A percentile compares a stretch with the other conserved stretches of the same genome.
Evolutionary conservation across 2,888 invertebrate species (phyloP).

Genomic region (Tachina grossa): DNA sequence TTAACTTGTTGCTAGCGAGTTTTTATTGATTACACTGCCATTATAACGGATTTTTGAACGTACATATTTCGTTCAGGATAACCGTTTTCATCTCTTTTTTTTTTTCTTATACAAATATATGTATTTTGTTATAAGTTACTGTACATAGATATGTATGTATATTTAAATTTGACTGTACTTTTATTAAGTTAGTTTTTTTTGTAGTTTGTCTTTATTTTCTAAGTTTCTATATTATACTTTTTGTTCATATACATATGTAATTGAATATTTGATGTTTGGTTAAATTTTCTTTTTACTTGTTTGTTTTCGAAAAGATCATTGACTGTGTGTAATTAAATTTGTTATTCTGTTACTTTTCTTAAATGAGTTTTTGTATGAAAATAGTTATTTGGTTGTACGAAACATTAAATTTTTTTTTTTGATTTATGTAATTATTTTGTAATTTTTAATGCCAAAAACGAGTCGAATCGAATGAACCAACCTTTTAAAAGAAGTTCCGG

Average conservation of each 20-base stretch:
- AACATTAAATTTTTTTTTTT: conserved; percentile 21
- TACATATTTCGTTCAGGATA: too few species aligned
- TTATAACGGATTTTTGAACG: too few species aligned
- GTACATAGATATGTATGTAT: too few species aligned
- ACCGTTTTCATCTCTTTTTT: too few species aligned
- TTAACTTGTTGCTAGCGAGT: too few species aligned
- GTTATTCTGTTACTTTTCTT: conserved; percentile 18
- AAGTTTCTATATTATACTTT: conserved; percentile 58
- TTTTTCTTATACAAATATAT: too few species aligned
- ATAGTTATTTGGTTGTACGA: conserved; percentile 9
- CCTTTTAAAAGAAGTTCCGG: conserved; percentile 14
- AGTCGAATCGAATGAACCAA: conserved; percentile 23
- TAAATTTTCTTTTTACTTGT: conserved; percentile 36
- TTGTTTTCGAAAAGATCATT: conserved; percentile 27
- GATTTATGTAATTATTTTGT: conserved; percentile 40
- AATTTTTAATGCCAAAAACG: conserved; percentile 52
- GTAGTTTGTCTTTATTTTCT: conserved; percentile 65
- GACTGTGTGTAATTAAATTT: conserved; percentile 3
- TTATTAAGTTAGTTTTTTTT: conserved; percentile 32
- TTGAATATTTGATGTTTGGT: conserved; percentile 66
- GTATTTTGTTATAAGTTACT: too few species aligned
- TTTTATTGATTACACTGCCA: too few species aligned
- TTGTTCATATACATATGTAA: conserved; percentile 52
- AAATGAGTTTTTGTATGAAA: conserved; percentile 2
- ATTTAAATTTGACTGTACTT: too few species aligned